Conservation (phyloP, 2,797 vertebrate genomes). For the Microctenopoma steveboyesi region DNA sequence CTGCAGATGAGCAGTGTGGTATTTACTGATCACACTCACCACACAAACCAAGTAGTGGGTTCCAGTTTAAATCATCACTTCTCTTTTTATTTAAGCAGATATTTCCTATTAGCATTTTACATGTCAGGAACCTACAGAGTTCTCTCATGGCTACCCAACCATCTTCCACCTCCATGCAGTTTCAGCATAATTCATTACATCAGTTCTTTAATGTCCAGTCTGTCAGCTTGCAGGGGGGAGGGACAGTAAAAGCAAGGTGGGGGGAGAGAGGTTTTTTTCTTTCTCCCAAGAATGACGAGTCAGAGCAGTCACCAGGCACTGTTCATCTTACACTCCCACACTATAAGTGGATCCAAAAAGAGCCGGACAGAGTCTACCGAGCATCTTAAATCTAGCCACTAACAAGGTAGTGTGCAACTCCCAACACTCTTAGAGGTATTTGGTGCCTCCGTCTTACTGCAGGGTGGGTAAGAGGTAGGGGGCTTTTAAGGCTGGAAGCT, state of each 20-base stretch:
- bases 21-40: constrained; percentile 30
- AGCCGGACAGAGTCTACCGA: constrained; percentile 49
- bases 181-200: constrained; percentile 70
- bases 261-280: constrained; percentile 8
- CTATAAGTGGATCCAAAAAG: constrained; percentile 58
- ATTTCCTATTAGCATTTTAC: constrained; percentile 85
- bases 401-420: constrained; percentile 67
- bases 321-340: constrained; percentile 54
- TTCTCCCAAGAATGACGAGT: constrained; percentile 49
- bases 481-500: constrained; percentile 87
- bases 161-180: constrained; percentile 66
- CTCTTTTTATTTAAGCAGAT: constrained; percentile 87
- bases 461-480: constrained; percentile 73
- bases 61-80: constrained; percentile 87
- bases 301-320: constrained; percentile 71
- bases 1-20: not conserved
- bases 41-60: constrained; percentile 51
- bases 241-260: constrained; percentile 41
- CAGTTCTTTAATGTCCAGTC: constrained; percentile 64
- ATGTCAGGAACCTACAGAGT: constrained; percentile 81
- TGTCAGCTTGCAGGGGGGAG: constrained; percentile 68
- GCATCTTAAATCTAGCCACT: constrained; percentile 35
- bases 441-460: constrained; percentile 63
- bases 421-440: constrained; percentile 68
- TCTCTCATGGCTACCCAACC: constrained; percentile 74